phyloP scores from a whole-genome alignment of 2,113 vertebrate species.

The Chiloscyllium plagiosum region DNA sequence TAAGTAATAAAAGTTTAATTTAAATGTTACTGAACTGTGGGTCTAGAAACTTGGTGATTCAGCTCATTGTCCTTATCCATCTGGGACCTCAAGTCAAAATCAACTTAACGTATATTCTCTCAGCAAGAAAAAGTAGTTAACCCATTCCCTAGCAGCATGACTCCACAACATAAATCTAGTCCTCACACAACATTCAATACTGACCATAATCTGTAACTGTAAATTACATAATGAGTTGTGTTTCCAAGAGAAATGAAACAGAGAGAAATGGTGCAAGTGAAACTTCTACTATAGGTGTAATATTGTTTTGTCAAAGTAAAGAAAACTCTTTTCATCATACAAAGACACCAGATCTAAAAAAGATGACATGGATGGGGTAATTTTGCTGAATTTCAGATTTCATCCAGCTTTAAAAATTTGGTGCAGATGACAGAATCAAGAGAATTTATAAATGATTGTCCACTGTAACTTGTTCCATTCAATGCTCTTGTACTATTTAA shows the following conservation, averaged over 20 bases:
- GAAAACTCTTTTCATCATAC: not conserved
- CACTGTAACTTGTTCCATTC: not conserved
- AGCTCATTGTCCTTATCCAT: not conserved
- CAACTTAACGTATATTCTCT: not conserved
- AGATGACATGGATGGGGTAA: not conserved
- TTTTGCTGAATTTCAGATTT: not conserved
- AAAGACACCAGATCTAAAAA: not conserved
- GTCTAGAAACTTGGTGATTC: not conserved
- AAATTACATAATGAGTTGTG: not conserved
- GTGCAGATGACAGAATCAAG: not conserved
- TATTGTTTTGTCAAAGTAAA: not conserved
- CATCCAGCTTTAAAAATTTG: not conserved
- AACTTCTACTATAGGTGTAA: not conserved
- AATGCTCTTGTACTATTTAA: not conserved
- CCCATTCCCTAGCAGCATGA: not conserved
- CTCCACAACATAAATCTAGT: not conserved
- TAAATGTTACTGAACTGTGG: not conserved
- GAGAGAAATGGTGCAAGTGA: not conserved
- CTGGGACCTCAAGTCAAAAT: not conserved
- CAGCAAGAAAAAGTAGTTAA: not conserved
- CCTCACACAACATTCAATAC: not conserved
- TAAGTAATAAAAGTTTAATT: conserved; percentile 12
- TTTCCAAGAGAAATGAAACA: not conserved
- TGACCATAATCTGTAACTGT: not conserved
- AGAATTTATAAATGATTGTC: not conserved